Conservation (phyloP, 2,888 invertebrate genomes). For the Endotricha flammealis region DNA sequence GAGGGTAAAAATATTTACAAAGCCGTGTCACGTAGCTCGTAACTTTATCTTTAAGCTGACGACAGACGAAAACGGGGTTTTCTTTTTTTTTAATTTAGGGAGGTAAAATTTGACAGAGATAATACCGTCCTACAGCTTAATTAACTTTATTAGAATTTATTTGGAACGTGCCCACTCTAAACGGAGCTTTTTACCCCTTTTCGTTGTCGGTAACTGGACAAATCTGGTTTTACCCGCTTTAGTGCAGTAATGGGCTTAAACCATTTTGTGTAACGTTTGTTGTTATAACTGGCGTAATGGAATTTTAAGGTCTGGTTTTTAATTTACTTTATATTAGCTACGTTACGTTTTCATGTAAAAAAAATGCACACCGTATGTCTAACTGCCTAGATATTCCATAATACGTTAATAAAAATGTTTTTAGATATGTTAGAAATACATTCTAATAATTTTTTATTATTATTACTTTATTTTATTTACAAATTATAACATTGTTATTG, state of each 20-base stretch:
- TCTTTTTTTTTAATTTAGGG: slow-evolving; percentile 59
- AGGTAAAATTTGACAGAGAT: slow-evolving; percentile 62
- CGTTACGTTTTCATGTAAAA: too few relatives aligned
- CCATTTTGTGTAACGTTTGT: slow-evolving; percentile 11
- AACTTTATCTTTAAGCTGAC: slow-evolving; percentile 49
- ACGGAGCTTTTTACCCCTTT: slow-evolving; percentile 39
- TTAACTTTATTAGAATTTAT: slow-evolving; percentile 76
- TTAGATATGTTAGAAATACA: too few relatives aligned
- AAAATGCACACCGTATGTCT: too few relatives aligned
- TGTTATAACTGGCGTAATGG: slow-evolving; percentile 7
- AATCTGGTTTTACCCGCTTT: slow-evolving; percentile 32
- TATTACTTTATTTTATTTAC: too few relatives aligned
- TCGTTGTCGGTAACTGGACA: slow-evolving; percentile 22
- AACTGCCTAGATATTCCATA: too few relatives aligned
- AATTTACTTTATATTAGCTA: too few relatives aligned
- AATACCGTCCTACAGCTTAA: slow-evolving; percentile 64
- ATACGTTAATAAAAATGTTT: too few relatives aligned
- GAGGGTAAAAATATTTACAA: slow-evolving; percentile 22
- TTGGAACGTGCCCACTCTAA: slow-evolving; percentile 53
- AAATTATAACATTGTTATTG: too few relatives aligned
- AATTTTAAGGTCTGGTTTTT: slow-evolving; percentile 10
- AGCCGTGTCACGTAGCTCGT: slow-evolving; percentile 49
- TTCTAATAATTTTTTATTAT: too few relatives aligned
- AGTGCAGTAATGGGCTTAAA: slow-evolving; percentile 16
- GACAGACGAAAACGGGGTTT: slow-evolving; percentile 38